Percentiles rank a stretch among this genome's conserved stretches.
Evolutionary conservation across 23 tunicate genomes (phyloP).

Genomic region (Styela clava): DNA sequence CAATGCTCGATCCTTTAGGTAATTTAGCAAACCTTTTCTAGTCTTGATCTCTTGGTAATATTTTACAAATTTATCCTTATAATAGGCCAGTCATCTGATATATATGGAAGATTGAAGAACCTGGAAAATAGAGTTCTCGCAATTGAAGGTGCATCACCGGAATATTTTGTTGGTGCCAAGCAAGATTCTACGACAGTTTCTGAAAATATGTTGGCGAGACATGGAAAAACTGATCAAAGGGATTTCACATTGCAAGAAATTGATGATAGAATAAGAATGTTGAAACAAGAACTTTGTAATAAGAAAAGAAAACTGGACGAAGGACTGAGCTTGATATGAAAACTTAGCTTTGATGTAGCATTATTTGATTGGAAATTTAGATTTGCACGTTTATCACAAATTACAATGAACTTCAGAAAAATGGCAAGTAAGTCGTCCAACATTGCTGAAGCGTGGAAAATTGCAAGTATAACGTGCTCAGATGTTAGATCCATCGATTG

Average conservation of each 20-base stretch:
- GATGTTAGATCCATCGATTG: too few relatives aligned
- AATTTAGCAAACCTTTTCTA: too few relatives aligned
- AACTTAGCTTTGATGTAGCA: too few relatives aligned
- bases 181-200: neutral
- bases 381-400: too few relatives aligned
- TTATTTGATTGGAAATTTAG: too few relatives aligned
- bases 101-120: constrained; percentile 51
- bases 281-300: constrained; percentile 43
- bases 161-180: constrained; percentile 30
- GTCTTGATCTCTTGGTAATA: too few relatives aligned
- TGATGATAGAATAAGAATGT: constrained; percentile 56
- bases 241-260: constrained; percentile 48
- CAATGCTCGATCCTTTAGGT: neutral
- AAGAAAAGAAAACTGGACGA: constrained; percentile 22
- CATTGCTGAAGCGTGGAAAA: too few relatives aligned
- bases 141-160: constrained; percentile 70
- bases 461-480: too few relatives aligned
- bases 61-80: neutral
- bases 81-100: constrained; percentile 20
- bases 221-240: neutral
- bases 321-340: too few relatives aligned
- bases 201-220: neutral
- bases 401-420: too few relatives aligned
- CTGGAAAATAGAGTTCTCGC: constrained; percentile 56
- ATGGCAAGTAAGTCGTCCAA: too few relatives aligned